Base-by-base conservation (phyloP, 2,797 vertebrate genomes). In the Bovichtus diacanthus region DNA sequence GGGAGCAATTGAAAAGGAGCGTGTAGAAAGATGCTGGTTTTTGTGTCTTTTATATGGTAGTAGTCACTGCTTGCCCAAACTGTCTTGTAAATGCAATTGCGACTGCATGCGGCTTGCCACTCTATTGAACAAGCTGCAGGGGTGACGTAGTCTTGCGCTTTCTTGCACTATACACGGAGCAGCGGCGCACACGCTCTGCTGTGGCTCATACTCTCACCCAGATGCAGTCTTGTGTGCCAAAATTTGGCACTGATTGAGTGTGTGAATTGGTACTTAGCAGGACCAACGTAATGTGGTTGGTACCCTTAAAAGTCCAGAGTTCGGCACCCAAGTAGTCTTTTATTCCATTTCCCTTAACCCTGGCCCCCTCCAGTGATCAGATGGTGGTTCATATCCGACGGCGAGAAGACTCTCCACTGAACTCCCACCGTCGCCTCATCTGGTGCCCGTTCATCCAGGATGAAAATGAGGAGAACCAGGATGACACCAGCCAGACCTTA, bases 361-460 rank as follows among this genome's bases (percentile, higher is more conserved):
- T 60, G 49, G 2, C 4, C 61, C 76, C 64, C 15, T 85, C 54
- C 90, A 99, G 98, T 90, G 98, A 99, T 88, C 96, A 99, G 90
- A 95, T 99, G 50, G 80, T 99, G 63, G 94, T 99, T 81, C 96
- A 99, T 74, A 95, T 99, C 78, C 96, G 92, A 56, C 92, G 96
- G 31, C 96, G 97, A 39, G 97, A 97, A 9, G 95, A 95, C 13
- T 96, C 96, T 0, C 95, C 95, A 0, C 87, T 98, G 78, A 99
- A 97, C 88, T 97, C 96, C 41, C 96, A 96, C 80, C 95, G 97
- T 13, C 96, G 98, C 46, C 97, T 99, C 82, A 98, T 99, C 86
- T 99, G 98, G 98, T 99, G 98, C 68, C 98, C 98, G 2, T 99
- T 97, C 88, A 99, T 99, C 86, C 96, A 95, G 0, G 98, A n/a